A percentile compares a stretch with the other conserved stretches of the same genome.
These are phyloP conservation scores for Sarcoramphus papa DNA, from an alignment of 2,797 vertebrate genomes.

Conservation along the genomic window DNA sequence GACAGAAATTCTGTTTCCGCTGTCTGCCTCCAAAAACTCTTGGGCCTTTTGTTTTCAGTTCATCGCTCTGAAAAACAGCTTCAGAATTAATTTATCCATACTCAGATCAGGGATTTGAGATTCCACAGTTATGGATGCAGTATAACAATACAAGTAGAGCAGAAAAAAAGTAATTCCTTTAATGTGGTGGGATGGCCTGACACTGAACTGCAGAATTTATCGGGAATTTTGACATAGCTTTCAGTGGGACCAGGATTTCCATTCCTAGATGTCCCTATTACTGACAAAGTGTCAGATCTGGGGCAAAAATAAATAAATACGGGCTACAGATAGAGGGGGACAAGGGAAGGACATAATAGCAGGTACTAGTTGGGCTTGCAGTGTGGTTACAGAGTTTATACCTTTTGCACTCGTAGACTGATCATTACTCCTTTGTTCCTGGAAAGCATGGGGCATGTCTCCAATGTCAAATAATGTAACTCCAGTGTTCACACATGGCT, in stretches of 20 bases:
- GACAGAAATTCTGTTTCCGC: not conserved
- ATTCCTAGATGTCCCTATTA: not conserved
- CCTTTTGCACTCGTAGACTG: not conserved
- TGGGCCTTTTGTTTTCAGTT: not conserved
- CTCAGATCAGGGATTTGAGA: not conserved
- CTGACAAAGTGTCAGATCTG: not conserved
- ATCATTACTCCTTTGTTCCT: not conserved
- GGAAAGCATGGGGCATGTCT: not conserved
- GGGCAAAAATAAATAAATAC: not conserved
- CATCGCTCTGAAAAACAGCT: not conserved
- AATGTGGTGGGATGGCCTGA: accelerated
- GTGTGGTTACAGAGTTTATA: not conserved
- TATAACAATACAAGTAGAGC: not conserved
- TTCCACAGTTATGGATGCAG: not conserved
- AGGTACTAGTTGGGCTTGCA: not conserved
- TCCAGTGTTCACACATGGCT: not conserved
- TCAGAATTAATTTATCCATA: not conserved
- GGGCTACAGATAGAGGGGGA: not conserved
- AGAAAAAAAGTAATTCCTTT: not conserved
- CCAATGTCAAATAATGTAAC: not conserved
- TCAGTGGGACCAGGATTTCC: not conserved
- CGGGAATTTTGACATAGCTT: not conserved
- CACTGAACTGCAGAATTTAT: not conserved
- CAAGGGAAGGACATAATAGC: not conserved
- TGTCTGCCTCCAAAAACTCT: not conserved